Conservation (phyloP, 2,797 vertebrate genomes). For the Typhlichthys eigenmanni region DNA sequence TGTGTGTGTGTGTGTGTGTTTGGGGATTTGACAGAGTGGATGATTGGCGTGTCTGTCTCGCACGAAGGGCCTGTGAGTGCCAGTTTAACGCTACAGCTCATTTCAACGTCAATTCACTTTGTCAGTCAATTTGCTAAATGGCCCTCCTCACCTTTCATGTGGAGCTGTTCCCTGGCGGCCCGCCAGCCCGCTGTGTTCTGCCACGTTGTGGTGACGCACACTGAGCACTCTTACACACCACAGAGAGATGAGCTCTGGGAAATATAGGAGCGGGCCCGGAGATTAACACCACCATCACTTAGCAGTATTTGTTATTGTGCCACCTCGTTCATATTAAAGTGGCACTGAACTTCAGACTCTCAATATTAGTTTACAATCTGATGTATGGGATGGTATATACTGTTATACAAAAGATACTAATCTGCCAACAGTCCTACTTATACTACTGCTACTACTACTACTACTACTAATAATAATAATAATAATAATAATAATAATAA, state of each 20-base stretch:
- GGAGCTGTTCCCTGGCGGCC: constrained; percentile 40
- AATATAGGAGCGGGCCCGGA: neutral
- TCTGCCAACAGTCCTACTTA: too few species aligned
- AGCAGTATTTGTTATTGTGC: neutral
- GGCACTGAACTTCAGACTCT: too few species aligned
- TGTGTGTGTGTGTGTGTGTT: neutral
- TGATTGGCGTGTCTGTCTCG: constrained; percentile 44
- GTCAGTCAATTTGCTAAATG: constrained; percentile 58
- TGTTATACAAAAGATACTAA: constrained; percentile 22
- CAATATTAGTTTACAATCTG: neutral
- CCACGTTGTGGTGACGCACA: constrained; percentile 18
- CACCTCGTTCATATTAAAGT: too few species aligned
- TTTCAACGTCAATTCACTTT: constrained; percentile 41
- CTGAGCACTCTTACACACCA: constrained; percentile 28
- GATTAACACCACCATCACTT: neutral
- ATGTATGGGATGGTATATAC: constrained; percentile 11
- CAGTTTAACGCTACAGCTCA: constrained; percentile 39
- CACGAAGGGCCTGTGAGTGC: constrained; percentile 43
- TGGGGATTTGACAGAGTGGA: constrained; percentile 5
- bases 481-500: too few species aligned
- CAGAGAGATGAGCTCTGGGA: constrained; percentile 9
- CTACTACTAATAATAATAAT: too few species aligned
- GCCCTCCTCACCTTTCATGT: constrained; percentile 51
- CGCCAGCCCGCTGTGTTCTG: constrained; percentile 26
- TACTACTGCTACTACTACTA: too few species aligned